Percentiles rank a stretch among this genome's conserved stretches.
Conservation (phyloP, 2,888 invertebrate species). For the Napeogenes sylphis region DNA sequence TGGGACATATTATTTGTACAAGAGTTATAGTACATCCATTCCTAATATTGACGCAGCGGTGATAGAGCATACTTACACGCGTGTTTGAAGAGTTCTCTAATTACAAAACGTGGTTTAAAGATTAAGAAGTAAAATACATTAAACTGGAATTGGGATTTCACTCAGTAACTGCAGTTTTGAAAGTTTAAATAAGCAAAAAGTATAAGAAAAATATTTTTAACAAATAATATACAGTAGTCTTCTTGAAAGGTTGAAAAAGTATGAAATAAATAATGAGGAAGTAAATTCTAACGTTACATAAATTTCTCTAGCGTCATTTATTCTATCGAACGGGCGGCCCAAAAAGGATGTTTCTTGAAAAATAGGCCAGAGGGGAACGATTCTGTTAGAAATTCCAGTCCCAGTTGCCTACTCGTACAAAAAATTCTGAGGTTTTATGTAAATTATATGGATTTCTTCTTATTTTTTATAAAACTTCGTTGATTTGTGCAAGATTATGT, state of each 20-base stretch:
- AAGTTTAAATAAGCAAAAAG: no score
- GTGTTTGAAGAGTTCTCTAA: slow-evolving; percentile 49
- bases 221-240: not conserved
- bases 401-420: slow-evolving; percentile 13
- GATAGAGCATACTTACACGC: slow-evolving; percentile 39
- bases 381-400: slow-evolving; percentile 18
- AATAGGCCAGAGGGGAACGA: slow-evolving; percentile 40
- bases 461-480: slow-evolving; percentile 9
- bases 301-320: slow-evolving; percentile 70
- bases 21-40: slow-evolving; percentile 48
- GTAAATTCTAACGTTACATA: slow-evolving; percentile 47
- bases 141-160: not conserved
- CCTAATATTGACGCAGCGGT: slow-evolving; percentile 61
- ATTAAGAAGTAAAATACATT: not conserved
- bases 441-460: slow-evolving; percentile 29
- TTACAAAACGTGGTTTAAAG: slow-evolving; percentile 40
- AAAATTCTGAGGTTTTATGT: slow-evolving; percentile 25
- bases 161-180: no score
- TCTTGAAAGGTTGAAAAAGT: slow-evolving; percentile 8
- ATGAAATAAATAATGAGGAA: slow-evolving; percentile 39
- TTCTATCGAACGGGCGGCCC: slow-evolving; percentile 54
- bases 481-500: no score
- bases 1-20: slow-evolving; percentile 59
- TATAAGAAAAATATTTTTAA: not conserved
- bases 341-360: slow-evolving; percentile 41